These are phyloP conservation scores for Tetragonula carbonaria DNA, from an alignment of 2,888 invertebrate genomes.

Conservation along the genomic window DNA sequence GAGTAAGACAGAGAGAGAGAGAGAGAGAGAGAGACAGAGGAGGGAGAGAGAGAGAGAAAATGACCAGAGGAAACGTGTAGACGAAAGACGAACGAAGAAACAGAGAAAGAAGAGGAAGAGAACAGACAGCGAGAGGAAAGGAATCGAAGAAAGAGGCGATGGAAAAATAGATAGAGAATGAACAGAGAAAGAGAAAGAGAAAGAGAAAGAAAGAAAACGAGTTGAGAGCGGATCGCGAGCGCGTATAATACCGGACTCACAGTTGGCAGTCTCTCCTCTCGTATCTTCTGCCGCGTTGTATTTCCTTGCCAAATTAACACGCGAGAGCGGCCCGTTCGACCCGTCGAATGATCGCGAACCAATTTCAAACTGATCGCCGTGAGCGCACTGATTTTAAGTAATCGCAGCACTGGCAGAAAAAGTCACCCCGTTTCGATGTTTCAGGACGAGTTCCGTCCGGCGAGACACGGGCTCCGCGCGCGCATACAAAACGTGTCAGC, in stretches of 20 bases:
- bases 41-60: conserved; percentile 41
- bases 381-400: conserved; percentile 26
- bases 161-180: conserved; percentile 45
- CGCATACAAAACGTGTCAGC: conserved; percentile 73
- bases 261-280: conserved; percentile 42
- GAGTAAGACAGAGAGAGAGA: conserved; percentile 45
- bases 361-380: background rate
- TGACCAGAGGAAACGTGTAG: conserved; percentile 33
- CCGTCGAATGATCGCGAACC: conserved; percentile 1
- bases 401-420: conserved; percentile 41
- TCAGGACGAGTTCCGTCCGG: conserved; percentile 40
- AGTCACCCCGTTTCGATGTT: conserved; percentile 43
- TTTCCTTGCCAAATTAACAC: conserved; percentile 47
- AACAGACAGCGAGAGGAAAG: conserved; percentile 23
- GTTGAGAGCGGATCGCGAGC: conserved; percentile 40
- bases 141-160: conserved; percentile 14
- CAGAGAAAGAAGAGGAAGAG: conserved; percentile 15
- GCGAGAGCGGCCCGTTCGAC: conserved; percentile 21
- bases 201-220: conserved; percentile 10
- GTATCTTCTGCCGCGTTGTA: conserved; percentile 45
- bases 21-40: conserved; percentile 20
- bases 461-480: conserved; percentile 56
- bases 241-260: conserved; percentile 58
- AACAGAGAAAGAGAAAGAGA: conserved; percentile 21
- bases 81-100: conserved; percentile 53